Evolutionary conservation across 2,113 vertebrate genomes (phyloP), one percentile per base, ranked within the genome.

Genomic region (Xiphorhynchus elegans): DNA sequence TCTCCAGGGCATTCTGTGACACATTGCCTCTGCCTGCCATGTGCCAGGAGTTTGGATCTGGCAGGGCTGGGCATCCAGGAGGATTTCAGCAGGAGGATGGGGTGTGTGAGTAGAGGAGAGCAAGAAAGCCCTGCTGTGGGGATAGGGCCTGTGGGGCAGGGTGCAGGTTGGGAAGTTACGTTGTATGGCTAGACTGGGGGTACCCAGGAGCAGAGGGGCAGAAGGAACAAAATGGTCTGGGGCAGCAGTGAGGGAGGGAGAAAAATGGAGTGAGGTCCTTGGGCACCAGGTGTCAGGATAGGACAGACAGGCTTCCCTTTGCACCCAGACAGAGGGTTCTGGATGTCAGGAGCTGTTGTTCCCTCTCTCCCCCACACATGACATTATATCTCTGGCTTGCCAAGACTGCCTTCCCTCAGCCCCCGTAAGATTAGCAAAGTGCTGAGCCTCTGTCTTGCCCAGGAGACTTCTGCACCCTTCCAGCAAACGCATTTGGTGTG

Each of bases 401-500:
- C 62, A 50, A 86, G 53, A 31, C 67, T 83, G 92, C 69, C 47
- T 96, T 93, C 53, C 53, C 46, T 29, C 75, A 55, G 89, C 63
- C 84, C n/a, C 56, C 16, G 2, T 39, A 86, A 86, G 75, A 50
- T 70, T 7, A 85, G 35, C 82, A 40, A 80, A 89, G 59, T 62
- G 62, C 69, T 83, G 86, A 81, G 76, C 40, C n/a, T 49, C 50
- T 64, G 52, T 59, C 67, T 94, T 40, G 39, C 83, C 79, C 69
- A 0, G 0, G 59, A 68, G 70, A 76, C 49, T 87, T 58, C 94
- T 95, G 82, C 67, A 76, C 42, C 66, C 63, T 94, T 89, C 94
- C 94, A 96, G 67, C 84, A 96, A 87, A 94, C 0, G 2, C 91
- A 89, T 91, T 97, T 93, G 69, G 69, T 75, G 60, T 40, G n/a